Evolutionary conservation across 2,888 invertebrate species (phyloP).

Genomic region (Drosophila nr. perissopoda): DNA sequence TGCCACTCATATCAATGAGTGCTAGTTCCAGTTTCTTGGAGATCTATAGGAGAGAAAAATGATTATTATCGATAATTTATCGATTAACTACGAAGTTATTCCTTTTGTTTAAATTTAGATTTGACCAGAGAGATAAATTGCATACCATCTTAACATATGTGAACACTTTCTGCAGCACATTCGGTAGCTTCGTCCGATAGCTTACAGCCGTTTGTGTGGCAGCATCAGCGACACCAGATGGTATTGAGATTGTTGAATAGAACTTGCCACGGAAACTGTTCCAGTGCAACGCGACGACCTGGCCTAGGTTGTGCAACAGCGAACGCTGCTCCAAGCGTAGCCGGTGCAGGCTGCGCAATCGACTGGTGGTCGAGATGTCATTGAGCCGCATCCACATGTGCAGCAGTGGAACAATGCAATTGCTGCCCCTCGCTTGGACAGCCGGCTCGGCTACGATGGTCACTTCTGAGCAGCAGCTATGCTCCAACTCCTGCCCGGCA

Average conservation of each 20-base stretch:
- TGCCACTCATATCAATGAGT: constrained; percentile 14
- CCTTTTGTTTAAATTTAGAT: neutral
- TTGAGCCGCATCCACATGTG: constrained; percentile 44
- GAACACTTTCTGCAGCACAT: neutral
- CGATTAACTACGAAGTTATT: neutral
- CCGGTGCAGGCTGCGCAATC: neutral
- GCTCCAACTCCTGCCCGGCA: constrained; percentile 27
- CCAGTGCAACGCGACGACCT: constrained; percentile 12
- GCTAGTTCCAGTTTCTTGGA: constrained; percentile 33
- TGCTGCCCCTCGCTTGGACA: neutral
- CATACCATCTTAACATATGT: constrained; percentile 20
- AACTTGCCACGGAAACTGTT: neutral
- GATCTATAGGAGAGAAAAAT: constrained; percentile 24
- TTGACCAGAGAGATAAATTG: neutral
- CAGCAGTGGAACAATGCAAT: constrained; percentile 29
- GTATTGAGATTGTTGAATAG: neutral
- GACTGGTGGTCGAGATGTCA: neutral
- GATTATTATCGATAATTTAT: neutral
- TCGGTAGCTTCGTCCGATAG: too few species aligned
- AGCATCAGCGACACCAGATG: neutral
- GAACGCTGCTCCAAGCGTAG: constrained; percentile 31
- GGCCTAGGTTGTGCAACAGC: constrained; percentile 39
- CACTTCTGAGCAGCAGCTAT: neutral
- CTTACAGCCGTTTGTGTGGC: neutral
- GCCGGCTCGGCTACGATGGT: neutral